A percentile compares a stretch with the other conserved stretches of the same genome.
These are phyloP conservation scores for Stenopsyche tienmushanensis DNA, from an alignment of 1,140 invertebrate genomes.

Conservation along the genomic window DNA sequence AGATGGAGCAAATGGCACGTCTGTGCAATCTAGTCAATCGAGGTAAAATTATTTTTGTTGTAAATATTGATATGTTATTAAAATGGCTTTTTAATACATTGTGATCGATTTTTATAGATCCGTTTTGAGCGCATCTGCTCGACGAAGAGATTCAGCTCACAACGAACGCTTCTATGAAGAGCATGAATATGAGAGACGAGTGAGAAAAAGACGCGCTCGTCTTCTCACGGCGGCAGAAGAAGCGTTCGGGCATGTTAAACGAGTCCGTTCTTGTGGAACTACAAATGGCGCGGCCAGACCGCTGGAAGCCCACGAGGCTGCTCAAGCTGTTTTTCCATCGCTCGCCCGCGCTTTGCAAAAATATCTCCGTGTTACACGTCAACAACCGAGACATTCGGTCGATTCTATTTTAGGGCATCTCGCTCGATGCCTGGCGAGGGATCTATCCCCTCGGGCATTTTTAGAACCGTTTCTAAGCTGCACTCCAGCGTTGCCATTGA, in stretches of 20 bases:
- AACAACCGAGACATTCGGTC: slow-evolving; percentile 92
- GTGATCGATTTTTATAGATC: slow-evolving; percentile 52
- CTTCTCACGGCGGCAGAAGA: slow-evolving; percentile 93
- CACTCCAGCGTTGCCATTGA: slow-evolving; percentile 75
- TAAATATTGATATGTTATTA: not conserved
- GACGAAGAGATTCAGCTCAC: slow-evolving; percentile 83
- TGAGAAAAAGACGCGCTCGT: slow-evolving; percentile 85
- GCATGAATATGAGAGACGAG: slow-evolving; percentile 91
- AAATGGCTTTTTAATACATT: not conserved
- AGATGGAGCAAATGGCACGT: slow-evolving; percentile 76
- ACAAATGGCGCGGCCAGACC: slow-evolving; percentile 56
- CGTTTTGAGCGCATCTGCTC: slow-evolving; percentile 68
- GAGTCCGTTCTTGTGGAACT: slow-evolving; percentile 59
- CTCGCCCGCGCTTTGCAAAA: slow-evolving; percentile 94
- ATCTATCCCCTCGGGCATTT: slow-evolving; percentile 91
- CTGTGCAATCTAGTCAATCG: slow-evolving; percentile 65
- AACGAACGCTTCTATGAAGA: slow-evolving; percentile 98
- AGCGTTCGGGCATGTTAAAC: slow-evolving; percentile 94
- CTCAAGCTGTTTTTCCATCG: slow-evolving; percentile 95
- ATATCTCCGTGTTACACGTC: slow-evolving; percentile 90
- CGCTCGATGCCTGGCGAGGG: slow-evolving; percentile 86
- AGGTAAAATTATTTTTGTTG: slow-evolving; percentile 44
- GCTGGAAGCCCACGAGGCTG: slow-evolving; percentile 93
- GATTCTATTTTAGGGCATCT: slow-evolving; percentile 87
- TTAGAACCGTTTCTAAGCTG: slow-evolving; percentile 84